Conservation (phyloP, 92 coral and sea anemone genomes). For the Epizoanthus stellaris region DNA sequence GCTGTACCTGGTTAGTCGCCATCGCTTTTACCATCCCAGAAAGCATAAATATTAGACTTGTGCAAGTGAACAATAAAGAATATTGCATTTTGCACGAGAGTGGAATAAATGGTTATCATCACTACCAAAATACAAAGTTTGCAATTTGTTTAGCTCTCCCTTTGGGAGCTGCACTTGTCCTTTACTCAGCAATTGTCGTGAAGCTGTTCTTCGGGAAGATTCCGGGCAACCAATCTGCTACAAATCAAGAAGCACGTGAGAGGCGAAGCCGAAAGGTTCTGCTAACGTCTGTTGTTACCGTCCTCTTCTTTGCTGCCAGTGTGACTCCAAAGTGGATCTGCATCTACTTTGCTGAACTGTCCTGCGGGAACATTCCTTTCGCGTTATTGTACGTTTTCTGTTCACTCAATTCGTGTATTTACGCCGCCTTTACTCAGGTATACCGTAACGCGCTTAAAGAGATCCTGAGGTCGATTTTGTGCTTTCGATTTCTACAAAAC, state of each 20-base stretch:
- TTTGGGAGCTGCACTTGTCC: not conserved
- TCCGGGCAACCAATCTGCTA: slow-evolving; percentile 10
- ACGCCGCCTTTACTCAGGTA: no score
- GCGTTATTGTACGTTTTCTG: slow-evolving; percentile 19
- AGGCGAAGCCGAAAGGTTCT: slow-evolving; percentile 20
- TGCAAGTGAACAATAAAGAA: not conserved
- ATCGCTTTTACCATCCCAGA: slow-evolving; percentile 16
- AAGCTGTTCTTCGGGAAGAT: slow-evolving; percentile 4
- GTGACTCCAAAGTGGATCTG: slow-evolving; percentile 17
- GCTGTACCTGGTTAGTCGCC: not conserved
- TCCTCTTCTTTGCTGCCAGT: slow-evolving; percentile 10
- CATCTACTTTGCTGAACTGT: not conserved
- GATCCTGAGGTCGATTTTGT: no score
- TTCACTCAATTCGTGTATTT: slow-evolving; percentile 11
- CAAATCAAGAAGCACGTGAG: slow-evolving; percentile 12
- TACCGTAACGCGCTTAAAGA: no score
- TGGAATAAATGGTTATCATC: not conserved
- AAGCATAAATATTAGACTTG: not conserved
- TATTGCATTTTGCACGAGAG: not conserved
- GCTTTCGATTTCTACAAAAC: no score
- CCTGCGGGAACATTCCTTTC: slow-evolving; percentile 25
- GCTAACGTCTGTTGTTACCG: slow-evolving; percentile 5
- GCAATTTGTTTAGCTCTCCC: slow-evolving; percentile 13
- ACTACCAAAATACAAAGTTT: not conserved
- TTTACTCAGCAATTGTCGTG: slow-evolving; percentile 16